phyloP scores from a whole-genome alignment of 2,888 invertebrate species.

The Drosophila prostipennis region DNA sequence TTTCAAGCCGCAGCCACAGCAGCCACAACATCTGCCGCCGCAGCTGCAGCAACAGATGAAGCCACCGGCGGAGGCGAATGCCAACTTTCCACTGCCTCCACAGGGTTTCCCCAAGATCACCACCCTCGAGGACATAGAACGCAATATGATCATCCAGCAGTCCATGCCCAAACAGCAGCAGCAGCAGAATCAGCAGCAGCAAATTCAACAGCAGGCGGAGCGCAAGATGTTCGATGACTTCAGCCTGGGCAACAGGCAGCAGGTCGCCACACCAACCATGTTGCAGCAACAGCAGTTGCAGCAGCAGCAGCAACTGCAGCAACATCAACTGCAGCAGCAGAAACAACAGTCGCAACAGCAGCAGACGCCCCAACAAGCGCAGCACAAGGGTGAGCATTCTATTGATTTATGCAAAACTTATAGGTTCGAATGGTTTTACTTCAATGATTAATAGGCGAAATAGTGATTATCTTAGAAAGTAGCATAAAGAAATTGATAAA shows the following conservation, averaged over 20 bases:
- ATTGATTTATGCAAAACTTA: too few species aligned
- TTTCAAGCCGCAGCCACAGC: slow-evolving; percentile 61
- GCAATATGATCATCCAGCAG: slow-evolving; percentile 83
- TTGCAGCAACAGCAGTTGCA: slow-evolving; percentile 61
- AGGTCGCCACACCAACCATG: slow-evolving; percentile 57
- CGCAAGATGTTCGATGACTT: slow-evolving; percentile 53
- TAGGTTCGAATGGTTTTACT: too few species aligned
- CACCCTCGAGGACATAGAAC: slow-evolving; percentile 83
- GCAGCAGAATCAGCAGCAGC: slow-evolving; percentile 50
- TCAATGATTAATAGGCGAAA: too few species aligned
- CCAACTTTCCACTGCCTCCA: slow-evolving; percentile 64
- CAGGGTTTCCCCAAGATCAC: slow-evolving; percentile 79
- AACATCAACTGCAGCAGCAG: slow-evolving; percentile 54
- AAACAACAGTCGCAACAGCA: slow-evolving; percentile 44
- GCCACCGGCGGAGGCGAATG: slow-evolving; percentile 52
- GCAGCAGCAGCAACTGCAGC: slow-evolving; percentile 64
- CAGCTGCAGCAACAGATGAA: slow-evolving; percentile 42
- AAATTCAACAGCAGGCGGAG: slow-evolving; percentile 44
- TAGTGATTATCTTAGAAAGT: too few species aligned
- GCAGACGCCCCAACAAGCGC: slow-evolving; percentile 62
- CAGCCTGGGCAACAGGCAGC: slow-evolving; percentile 57
- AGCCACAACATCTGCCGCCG: slow-evolving; percentile 18
- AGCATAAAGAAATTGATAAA: slow-evolving; percentile 2
- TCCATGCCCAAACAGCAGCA: slow-evolving; percentile 74
- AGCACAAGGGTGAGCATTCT: slow-evolving; percentile 78